These are phyloP conservation scores for Carposina sasakii DNA, from an alignment of 1,140 invertebrate genomes.

Conservation along the genomic window DNA sequence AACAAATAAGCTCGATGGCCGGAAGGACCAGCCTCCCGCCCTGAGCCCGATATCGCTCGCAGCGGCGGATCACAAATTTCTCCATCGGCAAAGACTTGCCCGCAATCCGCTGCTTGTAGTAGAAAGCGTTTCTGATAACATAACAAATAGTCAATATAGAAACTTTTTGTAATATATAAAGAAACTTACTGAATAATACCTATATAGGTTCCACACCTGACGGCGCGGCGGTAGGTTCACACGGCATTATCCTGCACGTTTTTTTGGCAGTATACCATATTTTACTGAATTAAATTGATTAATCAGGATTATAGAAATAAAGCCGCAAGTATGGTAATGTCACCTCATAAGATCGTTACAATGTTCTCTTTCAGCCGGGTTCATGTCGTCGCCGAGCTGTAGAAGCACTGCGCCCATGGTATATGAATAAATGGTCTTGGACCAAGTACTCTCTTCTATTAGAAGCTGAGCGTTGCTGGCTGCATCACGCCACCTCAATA, in stretches of 20 bases:
- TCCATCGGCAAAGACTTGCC: conserved; percentile 98
- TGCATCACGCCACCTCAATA: conserved; percentile 43
- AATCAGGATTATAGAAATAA: too few relatives aligned
- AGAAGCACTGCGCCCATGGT: conserved; percentile 88
- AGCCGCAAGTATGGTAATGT: too few relatives aligned
- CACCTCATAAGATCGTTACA: conserved; percentile 78
- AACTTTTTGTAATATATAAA: too few relatives aligned
- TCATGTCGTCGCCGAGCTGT: conserved; percentile 77
- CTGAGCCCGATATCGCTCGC: conserved; percentile 84
- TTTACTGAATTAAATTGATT: too few relatives aligned
- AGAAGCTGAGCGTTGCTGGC: conserved; percentile 76
- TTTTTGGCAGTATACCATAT: too few relatives aligned
- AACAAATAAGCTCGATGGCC: conserved; percentile 89
- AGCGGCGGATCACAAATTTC: conserved; percentile 93
- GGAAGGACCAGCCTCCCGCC: conserved; percentile 84
- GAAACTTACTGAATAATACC: too few relatives aligned
- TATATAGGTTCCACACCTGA: too few relatives aligned
- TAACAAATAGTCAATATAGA: too few relatives aligned
- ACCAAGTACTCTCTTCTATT: conserved; percentile 90
- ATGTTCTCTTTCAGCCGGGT: conserved; percentile 64
- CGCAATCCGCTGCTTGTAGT: conserved; percentile 90
- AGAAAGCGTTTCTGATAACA: conserved; percentile 80
- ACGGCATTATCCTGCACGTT: too few relatives aligned
- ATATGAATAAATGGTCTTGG: conserved; percentile 91
- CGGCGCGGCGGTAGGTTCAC: too few relatives aligned